Percentiles rank a stretch among this genome's conserved stretches.
Evolutionary conservation across 2,888 invertebrate genomes (phyloP).

Genomic region (Conops quadrifasciatus): DNA sequence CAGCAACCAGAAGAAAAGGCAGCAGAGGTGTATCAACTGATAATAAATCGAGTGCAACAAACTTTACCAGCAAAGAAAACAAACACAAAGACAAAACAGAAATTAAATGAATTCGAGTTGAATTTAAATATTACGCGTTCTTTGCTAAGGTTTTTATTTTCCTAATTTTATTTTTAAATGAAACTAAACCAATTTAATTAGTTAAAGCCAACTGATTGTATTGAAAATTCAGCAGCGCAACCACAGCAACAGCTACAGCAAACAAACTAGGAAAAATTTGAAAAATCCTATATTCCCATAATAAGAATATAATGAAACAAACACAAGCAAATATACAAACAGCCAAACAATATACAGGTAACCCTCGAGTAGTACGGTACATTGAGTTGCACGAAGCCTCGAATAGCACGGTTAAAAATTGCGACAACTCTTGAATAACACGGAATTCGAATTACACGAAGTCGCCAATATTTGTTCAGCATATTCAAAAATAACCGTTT

Average conservation of each 20-base stretch:
- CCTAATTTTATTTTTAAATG: slow-evolving; percentile 37
- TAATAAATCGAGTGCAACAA: slow-evolving; percentile 49
- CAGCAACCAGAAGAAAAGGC: slow-evolving; percentile 38
- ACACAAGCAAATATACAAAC: slow-evolving; percentile 3
- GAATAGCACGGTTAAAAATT: too few relatives aligned
- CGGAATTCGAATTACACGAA: too few relatives aligned
- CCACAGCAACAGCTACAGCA: slow-evolving; percentile 2
- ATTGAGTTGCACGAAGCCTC: too few relatives aligned
- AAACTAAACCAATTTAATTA: slow-evolving; percentile 11
- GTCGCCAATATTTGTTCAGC: too few relatives aligned
- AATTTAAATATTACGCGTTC: slow-evolving; percentile 62
- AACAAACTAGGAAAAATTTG: not conserved
- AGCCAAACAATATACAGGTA: not conserved
- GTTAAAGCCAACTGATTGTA: slow-evolving; percentile 17
- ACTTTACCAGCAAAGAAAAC: slow-evolving; percentile 46
- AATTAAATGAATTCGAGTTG: slow-evolving; percentile 64
- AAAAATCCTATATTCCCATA: not conserved
- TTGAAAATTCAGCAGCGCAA: not conserved
- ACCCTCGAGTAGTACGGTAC: too few relatives aligned
- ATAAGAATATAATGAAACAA: not conserved
- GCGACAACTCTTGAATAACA: too few relatives aligned
- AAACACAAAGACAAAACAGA: slow-evolving; percentile 51
- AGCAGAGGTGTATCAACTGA: slow-evolving; percentile 41
- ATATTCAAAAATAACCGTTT: too few relatives aligned
- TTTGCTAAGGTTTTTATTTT: slow-evolving; percentile 62